Evolutionary conservation across 2,888 invertebrate species (phyloP).

Genomic region (Rhopalosiphum nymphaeae): DNA sequence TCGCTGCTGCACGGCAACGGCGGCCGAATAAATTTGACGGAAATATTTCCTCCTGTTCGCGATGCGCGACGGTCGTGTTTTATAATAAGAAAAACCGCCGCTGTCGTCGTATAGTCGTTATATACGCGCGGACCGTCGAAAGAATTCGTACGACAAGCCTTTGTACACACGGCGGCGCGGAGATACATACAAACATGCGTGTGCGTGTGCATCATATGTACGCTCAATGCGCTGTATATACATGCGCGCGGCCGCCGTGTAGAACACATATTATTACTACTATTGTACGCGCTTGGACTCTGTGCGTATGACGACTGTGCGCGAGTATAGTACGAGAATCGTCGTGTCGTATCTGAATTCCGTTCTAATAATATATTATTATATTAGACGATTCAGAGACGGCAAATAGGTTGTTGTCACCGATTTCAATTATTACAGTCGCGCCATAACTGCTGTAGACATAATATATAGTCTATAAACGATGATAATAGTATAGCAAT

Average conservation of each 20-base stretch:
- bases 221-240: not conserved
- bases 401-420: conserved; percentile 9
- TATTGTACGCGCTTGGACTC: not conserved
- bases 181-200: too few relatives aligned
- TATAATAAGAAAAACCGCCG: not conserved
- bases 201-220: not conserved
- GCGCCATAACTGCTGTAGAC: too few relatives aligned
- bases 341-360: not conserved
- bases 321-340: not conserved
- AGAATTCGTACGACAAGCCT: not conserved
- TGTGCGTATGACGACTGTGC: not conserved
- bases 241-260: not conserved
- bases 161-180: not conserved
- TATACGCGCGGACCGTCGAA: not conserved
- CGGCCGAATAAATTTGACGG: conserved; percentile 10
- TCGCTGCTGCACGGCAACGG: too few relatives aligned
- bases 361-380: not conserved
- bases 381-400: not conserved
- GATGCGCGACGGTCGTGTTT: not conserved
- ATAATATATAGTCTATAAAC: too few relatives aligned
- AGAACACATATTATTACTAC: not conserved
- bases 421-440: not conserved
- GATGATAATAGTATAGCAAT: too few relatives aligned
- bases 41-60: not conserved
- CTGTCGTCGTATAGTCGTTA: not conserved